These are phyloP conservation scores for Tinea trinotella DNA, from an alignment of 2,888 invertebrate species.

Conservation along the genomic window DNA sequence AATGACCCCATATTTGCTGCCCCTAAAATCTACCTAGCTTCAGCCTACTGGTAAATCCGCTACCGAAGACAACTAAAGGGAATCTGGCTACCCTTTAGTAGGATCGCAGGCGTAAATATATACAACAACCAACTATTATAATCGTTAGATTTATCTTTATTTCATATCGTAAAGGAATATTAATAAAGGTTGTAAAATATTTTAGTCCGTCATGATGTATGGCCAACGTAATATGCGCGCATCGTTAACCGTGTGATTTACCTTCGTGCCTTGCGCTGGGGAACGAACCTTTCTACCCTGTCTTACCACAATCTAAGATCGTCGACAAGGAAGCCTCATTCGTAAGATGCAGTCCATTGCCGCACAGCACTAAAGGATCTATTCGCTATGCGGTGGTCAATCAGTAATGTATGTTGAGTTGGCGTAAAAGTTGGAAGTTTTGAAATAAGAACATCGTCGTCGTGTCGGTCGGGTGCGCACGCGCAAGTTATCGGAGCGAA, in stretches of 20 bases:
- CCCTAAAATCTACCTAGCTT: too few relatives aligned
- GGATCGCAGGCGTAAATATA: neutral
- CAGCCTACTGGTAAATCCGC: too few relatives aligned
- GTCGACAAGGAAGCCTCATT: neutral
- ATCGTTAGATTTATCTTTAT: neutral
- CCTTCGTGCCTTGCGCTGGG: constrained; percentile 34
- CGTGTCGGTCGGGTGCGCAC: constrained; percentile 70
- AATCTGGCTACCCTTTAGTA: too few relatives aligned
- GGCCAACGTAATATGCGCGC: constrained; percentile 46
- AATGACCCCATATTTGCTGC: too few relatives aligned
- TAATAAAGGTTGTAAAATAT: constrained; percentile 32
- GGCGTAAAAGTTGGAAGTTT: constrained; percentile 50
- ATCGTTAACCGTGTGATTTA: constrained; percentile 60
- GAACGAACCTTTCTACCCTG: constrained; percentile 3
- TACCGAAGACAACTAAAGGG: too few relatives aligned
- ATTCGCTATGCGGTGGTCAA: neutral
- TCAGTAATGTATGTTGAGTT: constrained; percentile 22
- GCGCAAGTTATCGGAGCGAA: constrained; percentile 73
- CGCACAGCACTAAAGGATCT: neutral
- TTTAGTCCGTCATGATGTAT: constrained; percentile 39
- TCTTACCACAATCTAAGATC: neutral
- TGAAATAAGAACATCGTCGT: constrained; percentile 58
- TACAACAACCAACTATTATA: neutral
- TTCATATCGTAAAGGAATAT: constrained; percentile 24
- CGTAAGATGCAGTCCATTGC: constrained; percentile 12